Conservation (phyloP, 1,140 invertebrate genomes). For the Charaxes varanes region DNA sequence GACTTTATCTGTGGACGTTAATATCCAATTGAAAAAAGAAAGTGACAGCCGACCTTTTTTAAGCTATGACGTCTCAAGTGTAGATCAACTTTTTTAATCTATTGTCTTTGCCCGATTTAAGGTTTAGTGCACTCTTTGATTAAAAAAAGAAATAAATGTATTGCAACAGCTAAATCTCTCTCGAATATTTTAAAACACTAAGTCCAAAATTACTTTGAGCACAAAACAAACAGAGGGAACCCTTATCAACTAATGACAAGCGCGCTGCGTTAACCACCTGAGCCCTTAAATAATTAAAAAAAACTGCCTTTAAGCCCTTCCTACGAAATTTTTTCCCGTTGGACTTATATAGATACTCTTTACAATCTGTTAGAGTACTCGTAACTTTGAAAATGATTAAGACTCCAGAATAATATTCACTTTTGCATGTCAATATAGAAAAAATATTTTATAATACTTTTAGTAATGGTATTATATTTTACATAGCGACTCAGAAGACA, state of each 20-base stretch:
- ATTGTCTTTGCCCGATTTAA: not conserved
- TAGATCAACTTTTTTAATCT: conserved; percentile 1
- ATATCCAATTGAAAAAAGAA: conserved; percentile 68
- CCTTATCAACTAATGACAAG: conserved; percentile 56
- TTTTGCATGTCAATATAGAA: no score
- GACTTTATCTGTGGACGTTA: conserved; percentile 65
- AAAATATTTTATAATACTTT: no score
- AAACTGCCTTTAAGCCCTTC: conserved; percentile 31
- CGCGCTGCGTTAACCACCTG: conserved; percentile 44
- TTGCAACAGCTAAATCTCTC: conserved; percentile 13
- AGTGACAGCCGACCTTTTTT: conserved; percentile 37
- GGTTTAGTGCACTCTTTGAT: not conserved
- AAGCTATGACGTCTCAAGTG: conserved; percentile 1
- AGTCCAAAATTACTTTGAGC: conserved; percentile 22
- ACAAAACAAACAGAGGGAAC: conserved; percentile 46
- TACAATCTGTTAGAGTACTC: no score
- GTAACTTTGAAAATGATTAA: no score
- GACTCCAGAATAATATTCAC: no score
- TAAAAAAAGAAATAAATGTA: not conserved
- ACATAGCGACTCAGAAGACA: no score
- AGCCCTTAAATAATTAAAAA: conserved; percentile 41
- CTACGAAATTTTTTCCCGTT: conserved; percentile 9
- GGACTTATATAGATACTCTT: not conserved
- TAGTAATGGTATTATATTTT: no score
- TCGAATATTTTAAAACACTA: conserved; percentile 12